Conservation (phyloP, 2,888 invertebrate genomes). For the Sipha maydis region DNA sequence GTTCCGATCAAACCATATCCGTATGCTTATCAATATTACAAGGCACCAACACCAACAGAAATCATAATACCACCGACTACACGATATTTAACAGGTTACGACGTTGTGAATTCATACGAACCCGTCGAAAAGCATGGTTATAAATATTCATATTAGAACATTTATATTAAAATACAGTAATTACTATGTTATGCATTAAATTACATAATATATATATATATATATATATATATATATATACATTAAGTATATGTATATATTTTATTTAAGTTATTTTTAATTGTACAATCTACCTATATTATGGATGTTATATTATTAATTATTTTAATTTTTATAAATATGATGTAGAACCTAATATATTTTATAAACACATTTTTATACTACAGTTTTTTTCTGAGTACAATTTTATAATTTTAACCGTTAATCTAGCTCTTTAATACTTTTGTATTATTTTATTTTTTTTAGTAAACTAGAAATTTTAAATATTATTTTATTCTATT, state of each 20-base stretch:
- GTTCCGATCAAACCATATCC: conserved; percentile 41
- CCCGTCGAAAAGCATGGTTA: conserved; percentile 68
- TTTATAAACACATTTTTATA: too few species aligned
- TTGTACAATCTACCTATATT: too few species aligned
- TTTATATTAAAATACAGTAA: not conserved
- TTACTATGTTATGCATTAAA: too few species aligned
- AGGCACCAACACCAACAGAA: conserved; percentile 23
- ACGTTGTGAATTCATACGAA: conserved; percentile 65
- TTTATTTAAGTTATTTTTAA: not conserved
- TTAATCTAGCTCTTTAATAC: too few species aligned
- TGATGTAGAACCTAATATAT: too few species aligned
- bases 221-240: not conserved
- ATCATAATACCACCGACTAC: conserved; percentile 39
- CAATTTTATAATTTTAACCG: too few species aligned
- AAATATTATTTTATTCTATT: too few species aligned
- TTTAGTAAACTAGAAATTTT: too few species aligned
- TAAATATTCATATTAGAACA: conserved; percentile 66
- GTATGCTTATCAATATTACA: conserved; percentile 37
- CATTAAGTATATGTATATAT: not conserved
- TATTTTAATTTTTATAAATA: too few species aligned
- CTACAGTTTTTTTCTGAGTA: too few species aligned
- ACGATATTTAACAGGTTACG: conserved; percentile 65
- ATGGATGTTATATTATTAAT: too few species aligned
- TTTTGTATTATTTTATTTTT: too few species aligned
- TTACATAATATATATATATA: not conserved